Evolutionary conservation across 2,113 vertebrate genomes (phyloP), one percentile per base, ranked within the genome.

Genomic region (Elephantulus edwardii): DNA sequence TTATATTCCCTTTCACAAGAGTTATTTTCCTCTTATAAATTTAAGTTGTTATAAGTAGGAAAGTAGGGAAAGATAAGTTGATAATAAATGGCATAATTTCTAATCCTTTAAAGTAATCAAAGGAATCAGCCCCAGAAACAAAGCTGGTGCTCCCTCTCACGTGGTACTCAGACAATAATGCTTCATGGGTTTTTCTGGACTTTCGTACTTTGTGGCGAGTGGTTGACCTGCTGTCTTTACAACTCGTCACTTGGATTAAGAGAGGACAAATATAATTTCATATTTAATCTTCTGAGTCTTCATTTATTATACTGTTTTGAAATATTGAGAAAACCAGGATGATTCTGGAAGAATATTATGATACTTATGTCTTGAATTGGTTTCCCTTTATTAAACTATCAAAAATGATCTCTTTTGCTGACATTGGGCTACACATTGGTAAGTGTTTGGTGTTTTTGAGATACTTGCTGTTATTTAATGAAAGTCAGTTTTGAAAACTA

Each of bases 371-470:
- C 87, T 70, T 93, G 82, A 95, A 93, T 66, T 94, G 91, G 71
- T 92, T 97, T 97, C 94, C 92, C 64, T 92, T 90, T 97, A 97
- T 97, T 98, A 97, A 98, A 97, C 96, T 97, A 91, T 97, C 35
- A 96, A 92, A 97, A 97, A 97, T 98, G 94, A 95, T 98, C 97
- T 97, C 94, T 98, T 95, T 98, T 98, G 98, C 98, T 97, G 93
- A 96, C 98, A 84, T 95, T 96, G 98, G 98, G 98, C 96, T 96
- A 96, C 97, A 95, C 94, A 97, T 96, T 96, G 99, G 99, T 99
- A 98, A 99, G 99, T 99, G 96, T 92, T 91, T 90, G 90, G 91
- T 96, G 89, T 91, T 92, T 84, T 94, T 81, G 95, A 96, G 94
- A 96, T 95, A 95, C 91, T 89, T 96, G 93, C 52, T 96, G 96